Base-by-base conservation (phyloP, 2,888 invertebrate genomes). In the Synergus itoensis region DNA sequence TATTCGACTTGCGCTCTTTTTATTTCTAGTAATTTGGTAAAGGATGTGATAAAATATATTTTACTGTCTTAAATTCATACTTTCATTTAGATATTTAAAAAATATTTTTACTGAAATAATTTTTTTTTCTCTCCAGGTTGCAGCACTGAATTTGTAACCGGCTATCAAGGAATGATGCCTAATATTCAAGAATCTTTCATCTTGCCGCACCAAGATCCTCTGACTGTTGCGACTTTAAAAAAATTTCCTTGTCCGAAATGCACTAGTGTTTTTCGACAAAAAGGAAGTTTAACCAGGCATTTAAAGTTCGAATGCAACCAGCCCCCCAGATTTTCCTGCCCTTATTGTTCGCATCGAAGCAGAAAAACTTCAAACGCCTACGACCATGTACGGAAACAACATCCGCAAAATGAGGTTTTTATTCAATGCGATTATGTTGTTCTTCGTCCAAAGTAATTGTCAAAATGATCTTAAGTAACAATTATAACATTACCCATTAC, bases 241-340 rank as follows among this genome's bases (percentile, higher is more conserved):
- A 73, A 53, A 53, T 83, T 81, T 65, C 43, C 65, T 4, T 89
- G 90, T 73, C 86, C 87, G 4, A 88, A 85, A 69, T 90, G 90
- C 73, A 80, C 78, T 4, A 86, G 86, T 60, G 78, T 79, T 14
- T 90, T 88, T 78, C 77, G 77, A 9, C 87, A 84, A 84, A 88
- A 88, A 69, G 80, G 78, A 12, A 87, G 86, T 75, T 77, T 89
- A 57, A 84, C 84, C 9, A 85, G 84, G 9, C 91, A 91, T 77
- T 82, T 88, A 79, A 88, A 86, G 80, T 88, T 88, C 81, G 90
- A 91, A 79, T 91, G 91, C 79, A 86, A 94, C 73, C 93, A 87
- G 77, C 86, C 87, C 62, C 90, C 91, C 21, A 88, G 90, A 76
- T 92, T 90, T 83, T 85, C 87, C 77, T 91, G 91, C 79, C 88